These are phyloP conservation scores for Drosophila fulvimacula DNA, from an alignment of 2,888 invertebrate species.

Conservation along the genomic window DNA sequence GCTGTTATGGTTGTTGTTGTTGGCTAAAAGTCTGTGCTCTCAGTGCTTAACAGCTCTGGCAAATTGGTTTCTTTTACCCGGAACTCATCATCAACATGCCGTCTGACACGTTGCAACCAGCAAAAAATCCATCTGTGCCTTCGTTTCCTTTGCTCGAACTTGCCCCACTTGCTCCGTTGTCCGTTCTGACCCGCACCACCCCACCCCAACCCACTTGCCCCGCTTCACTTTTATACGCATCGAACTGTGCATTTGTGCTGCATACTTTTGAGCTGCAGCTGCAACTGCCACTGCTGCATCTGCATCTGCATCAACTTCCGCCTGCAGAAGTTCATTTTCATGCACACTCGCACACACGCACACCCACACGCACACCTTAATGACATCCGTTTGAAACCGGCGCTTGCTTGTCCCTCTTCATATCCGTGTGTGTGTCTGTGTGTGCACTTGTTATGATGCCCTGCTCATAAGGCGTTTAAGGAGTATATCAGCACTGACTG, in stretches of 20 bases:
- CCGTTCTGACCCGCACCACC: too few relatives aligned
- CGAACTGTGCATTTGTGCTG: conserved; percentile 62
- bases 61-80: conserved; percentile 75
- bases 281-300: conserved; percentile 12
- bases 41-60: conserved; percentile 67
- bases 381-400: conserved; percentile 64
- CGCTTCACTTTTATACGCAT: conserved; percentile 38
- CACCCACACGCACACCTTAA: conserved; percentile 53
- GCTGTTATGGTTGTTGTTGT: conserved; percentile 26
- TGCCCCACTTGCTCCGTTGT: not conserved
- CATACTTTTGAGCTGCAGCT: conserved; percentile 43
- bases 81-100: conserved; percentile 52
- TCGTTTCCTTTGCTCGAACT: conserved; percentile 5
- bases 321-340: conserved; percentile 69
- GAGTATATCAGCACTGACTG: not conserved
- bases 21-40: conserved; percentile 51
- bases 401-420: conserved; percentile 40
- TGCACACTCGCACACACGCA: conserved; percentile 32
- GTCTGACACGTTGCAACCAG: conserved; percentile 20
- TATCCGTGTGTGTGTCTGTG: conserved; percentile 22
- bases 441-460: conserved; percentile 25
- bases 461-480: not conserved
- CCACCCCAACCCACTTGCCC: not conserved
- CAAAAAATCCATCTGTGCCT: conserved; percentile 9
- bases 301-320: conserved; percentile 17